Conservation (phyloP, 2,113 vertebrate genomes). For the Ailuropoda melanoleuca region DNA sequence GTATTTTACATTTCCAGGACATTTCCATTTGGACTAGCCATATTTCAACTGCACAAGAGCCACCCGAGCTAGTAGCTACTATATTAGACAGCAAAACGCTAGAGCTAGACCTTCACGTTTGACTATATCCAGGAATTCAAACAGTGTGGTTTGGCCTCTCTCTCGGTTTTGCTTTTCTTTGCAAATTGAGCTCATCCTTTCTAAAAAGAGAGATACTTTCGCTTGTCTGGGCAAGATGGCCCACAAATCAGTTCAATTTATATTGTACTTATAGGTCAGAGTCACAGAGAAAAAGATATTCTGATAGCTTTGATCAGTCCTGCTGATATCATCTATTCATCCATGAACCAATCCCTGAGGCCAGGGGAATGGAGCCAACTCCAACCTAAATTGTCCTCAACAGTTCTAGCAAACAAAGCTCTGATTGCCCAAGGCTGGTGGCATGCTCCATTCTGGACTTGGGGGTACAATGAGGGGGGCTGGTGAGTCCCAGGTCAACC, state of each 20-base stretch:
- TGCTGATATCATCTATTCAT: neutral
- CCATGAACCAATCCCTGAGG: neutral
- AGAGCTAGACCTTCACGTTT: neutral
- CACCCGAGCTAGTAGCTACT: neutral
- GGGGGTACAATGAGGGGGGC: accelerated
- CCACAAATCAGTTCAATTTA: neutral
- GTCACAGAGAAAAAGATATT: neutral
- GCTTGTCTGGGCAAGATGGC: neutral
- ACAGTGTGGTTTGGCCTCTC: neutral
- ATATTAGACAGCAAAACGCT: neutral
- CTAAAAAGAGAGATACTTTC: neutral
- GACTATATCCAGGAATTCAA: neutral
- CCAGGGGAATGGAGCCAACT: neutral
- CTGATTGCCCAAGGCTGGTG: neutral
- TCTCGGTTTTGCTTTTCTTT: neutral
- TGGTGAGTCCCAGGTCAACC: neutral
- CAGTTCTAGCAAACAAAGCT: neutral
- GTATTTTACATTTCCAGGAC: neutral
- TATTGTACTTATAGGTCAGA: neutral
- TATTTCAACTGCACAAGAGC: neutral
- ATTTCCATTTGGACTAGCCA: neutral
- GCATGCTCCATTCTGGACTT: neutral
- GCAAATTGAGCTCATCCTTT: neutral
- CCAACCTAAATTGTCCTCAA: neutral
- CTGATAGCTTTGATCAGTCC: neutral